Evolutionary conservation across 2,797 vertebrate genomes (phyloP), one percentile per base, ranked within the genome.

Genomic region (Loriculus beryllinus): DNA sequence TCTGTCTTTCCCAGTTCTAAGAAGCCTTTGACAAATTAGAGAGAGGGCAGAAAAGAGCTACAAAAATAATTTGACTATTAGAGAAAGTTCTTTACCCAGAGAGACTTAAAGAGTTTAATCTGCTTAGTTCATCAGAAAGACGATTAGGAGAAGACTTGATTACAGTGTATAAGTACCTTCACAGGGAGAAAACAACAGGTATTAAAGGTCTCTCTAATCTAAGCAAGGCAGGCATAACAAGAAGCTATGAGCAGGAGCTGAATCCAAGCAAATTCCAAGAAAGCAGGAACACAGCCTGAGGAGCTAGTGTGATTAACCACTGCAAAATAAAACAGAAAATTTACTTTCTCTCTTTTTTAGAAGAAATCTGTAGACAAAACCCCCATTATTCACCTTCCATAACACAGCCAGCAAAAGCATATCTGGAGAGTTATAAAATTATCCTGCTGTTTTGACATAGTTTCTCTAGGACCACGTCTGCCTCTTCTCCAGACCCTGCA

Each of bases 81-180:
- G 49, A 16, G 63, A 62, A 94, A 92, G 65, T 93, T 95, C 81
- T 56, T 83, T 70, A 47, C 52, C 57, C 11, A 0, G 77, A n/a
- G 91, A 93, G 86, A 28, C 68, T 56, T 59, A 68, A 92, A 78
- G 92, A 82, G 85, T 80, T 92, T 85, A 80, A 94, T 94, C 88
- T 87, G 82, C 76, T 88, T 62, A 12, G 81, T 75, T 93, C 91
- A 81, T 94, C 88, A 88, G 88, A 26, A 82, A 43, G 91, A 43
- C 31, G 2, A 94, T 92, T 81, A 93, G 77, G 72, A 93, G 92
- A 47, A 88, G 88, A 63, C 91, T 84, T 93, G 92, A 95, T 94
- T 95, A 65, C 77, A 81, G 74, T 4, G 28, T 29, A 1, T 57
- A 88, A 94, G 86, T 43, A 59, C 81, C 70, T 86, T 68, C 77